These are phyloP conservation scores for Artibeus lituratus DNA, from an alignment of 2,797 vertebrate genomes.

Conservation along the genomic window DNA sequence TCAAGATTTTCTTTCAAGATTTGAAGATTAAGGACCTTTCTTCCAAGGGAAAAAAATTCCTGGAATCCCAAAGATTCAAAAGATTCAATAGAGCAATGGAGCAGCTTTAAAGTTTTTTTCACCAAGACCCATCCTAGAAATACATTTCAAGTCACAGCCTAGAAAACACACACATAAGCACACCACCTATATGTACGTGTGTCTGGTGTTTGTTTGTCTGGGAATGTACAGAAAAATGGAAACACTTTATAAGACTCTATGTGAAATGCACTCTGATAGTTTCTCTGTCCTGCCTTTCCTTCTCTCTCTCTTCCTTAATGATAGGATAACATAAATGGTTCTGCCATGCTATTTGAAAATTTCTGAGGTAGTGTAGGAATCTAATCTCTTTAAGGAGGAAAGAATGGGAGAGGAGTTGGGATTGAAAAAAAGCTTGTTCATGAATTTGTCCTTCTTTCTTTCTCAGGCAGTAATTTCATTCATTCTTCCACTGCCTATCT, in stretches of 20 bases:
- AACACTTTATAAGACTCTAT: background rate
- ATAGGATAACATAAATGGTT: background rate
- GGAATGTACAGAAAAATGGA: background rate
- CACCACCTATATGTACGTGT: background rate
- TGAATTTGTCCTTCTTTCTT: background rate
- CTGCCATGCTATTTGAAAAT: conserved; percentile 21
- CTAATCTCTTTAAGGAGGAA: background rate
- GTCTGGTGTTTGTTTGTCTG: background rate
- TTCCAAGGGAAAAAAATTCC: background rate
- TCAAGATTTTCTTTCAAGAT: background rate
- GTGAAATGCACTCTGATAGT: background rate
- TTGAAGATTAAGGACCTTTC: background rate
- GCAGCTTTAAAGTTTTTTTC: background rate
- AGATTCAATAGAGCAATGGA: background rate
- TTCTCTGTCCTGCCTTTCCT: background rate
- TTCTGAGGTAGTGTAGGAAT: background rate
- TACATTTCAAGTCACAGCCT: background rate
- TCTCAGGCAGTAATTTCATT: background rate
- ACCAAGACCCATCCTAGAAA: background rate
- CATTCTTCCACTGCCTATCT: background rate
- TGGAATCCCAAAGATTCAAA: background rate
- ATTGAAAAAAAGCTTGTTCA: background rate
- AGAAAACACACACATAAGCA: background rate
- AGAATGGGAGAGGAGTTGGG: background rate
- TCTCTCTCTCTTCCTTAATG: background rate